phyloP scores from a whole-genome alignment of 2,888 invertebrate genomes.

The Thera britannica region DNA sequence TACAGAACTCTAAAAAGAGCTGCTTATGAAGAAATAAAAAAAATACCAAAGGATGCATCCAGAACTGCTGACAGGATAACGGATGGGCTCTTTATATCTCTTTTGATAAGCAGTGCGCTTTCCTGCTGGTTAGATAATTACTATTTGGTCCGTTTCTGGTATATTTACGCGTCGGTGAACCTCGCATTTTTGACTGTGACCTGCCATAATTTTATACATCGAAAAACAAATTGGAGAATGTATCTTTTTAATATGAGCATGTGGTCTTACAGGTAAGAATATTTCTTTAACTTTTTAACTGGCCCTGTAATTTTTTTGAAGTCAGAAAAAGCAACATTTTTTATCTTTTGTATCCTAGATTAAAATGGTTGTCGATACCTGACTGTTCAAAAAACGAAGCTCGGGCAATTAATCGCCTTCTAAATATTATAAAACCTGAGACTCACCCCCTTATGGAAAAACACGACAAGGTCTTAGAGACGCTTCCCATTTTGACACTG shows the following conservation, averaged over 20 bases:
- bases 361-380: no score
- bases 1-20: slow-evolving; percentile 88
- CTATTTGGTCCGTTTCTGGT: slow-evolving; percentile 55
- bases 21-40: slow-evolving; percentile 81
- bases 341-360: no score
- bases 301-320: no score
- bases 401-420: no score
- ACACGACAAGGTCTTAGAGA: no score
- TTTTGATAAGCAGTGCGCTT: slow-evolving; percentile 62
- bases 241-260: slow-evolving; percentile 89
- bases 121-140: slow-evolving; percentile 60
- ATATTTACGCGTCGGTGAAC: slow-evolving; percentile 70
- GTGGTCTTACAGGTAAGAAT: slow-evolving; percentile 85
- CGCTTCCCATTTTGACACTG: no score
- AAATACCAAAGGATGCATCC: slow-evolving; percentile 61
- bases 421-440: no score
- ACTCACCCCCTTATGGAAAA: no score
- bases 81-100: slow-evolving; percentile 66
- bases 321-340: no score
- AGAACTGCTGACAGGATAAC: slow-evolving; percentile 59
- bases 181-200: slow-evolving; percentile 86
- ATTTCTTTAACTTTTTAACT: no score
- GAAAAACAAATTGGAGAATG: slow-evolving; percentile 91
- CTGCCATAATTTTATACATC: slow-evolving; percentile 92
- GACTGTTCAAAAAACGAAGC: no score